Percentiles rank a stretch among this genome's conserved stretches.
Evolutionary conservation across 2,113 vertebrate genomes (phyloP).

Genomic region (Aspiorhynchus laticeps): DNA sequence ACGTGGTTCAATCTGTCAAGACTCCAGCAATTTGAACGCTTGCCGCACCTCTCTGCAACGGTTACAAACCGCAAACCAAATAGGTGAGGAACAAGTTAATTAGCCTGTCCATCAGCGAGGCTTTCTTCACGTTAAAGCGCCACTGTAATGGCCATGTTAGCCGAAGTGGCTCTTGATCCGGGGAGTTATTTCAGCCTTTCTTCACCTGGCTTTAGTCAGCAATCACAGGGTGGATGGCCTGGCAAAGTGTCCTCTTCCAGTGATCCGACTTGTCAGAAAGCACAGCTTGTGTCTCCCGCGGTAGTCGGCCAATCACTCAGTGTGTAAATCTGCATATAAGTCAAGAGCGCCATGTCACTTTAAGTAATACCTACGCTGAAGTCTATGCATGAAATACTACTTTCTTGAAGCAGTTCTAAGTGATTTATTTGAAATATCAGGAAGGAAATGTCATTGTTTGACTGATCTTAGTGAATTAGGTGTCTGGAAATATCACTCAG

Average conservation of each 20-base stretch:
- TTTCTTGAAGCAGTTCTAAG: constrained; percentile 3
- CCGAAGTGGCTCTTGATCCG: not conserved
- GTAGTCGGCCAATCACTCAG: not conserved
- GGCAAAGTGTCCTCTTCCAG: not conserved
- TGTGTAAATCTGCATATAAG: constrained; percentile 19
- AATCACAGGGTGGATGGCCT: constrained; percentile 28
- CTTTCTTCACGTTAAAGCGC: not conserved
- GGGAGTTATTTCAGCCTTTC: constrained; percentile 34
- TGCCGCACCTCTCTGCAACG: not conserved
- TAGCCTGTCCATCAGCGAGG: constrained; percentile 56
- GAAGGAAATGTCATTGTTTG: constrained; percentile 9
- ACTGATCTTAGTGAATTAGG: constrained; percentile 17
- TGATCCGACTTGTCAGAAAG: constrained; percentile 11
- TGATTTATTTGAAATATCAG: not conserved
- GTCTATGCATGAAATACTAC: not conserved
- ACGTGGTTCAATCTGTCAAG: constrained; percentile 36
- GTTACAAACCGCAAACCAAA: constrained; percentile 32
- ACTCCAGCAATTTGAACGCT: constrained; percentile 32
- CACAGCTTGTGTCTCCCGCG: not conserved
- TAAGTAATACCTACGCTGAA: not conserved
- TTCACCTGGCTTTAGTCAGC: constrained; percentile 43
- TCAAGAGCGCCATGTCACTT: not conserved
- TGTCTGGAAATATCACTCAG: constrained; percentile 14
- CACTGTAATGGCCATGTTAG: constrained; percentile 19
- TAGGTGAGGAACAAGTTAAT: constrained; percentile 53